phyloP scores from a whole-genome alignment of 2,888 invertebrate genomes.

The Notocelia uddmanniana region DNA sequence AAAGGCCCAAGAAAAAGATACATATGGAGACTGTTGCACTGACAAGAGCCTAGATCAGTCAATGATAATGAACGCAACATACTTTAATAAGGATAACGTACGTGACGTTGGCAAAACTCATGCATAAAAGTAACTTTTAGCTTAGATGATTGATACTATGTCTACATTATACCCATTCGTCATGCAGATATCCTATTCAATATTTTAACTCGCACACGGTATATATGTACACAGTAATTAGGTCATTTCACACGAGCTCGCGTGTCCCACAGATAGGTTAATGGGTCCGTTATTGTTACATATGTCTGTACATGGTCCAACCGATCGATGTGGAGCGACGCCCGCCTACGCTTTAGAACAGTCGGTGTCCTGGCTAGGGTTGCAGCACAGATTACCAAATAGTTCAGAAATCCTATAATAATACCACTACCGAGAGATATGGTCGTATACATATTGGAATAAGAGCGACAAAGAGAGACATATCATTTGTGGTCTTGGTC shows the following conservation, averaged over 20 bases:
- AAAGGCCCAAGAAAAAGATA: too few species aligned
- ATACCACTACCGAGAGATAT: too few species aligned
- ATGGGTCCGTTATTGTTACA: conserved; percentile 27
- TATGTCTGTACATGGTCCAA: conserved; percentile 19
- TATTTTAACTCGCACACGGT: neutral
- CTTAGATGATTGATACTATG: neutral
- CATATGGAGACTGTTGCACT: too few species aligned
- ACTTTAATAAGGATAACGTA: too few species aligned
- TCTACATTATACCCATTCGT: neutral
- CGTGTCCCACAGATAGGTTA: conserved; percentile 41
- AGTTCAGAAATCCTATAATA: too few species aligned
- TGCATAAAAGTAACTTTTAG: too few species aligned
- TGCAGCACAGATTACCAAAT: neutral
- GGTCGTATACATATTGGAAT: too few species aligned
- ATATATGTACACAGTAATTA: conserved; percentile 22
- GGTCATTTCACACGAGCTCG: conserved; percentile 34
- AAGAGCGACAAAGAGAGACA: too few species aligned
- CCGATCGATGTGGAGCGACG: conserved; percentile 43
- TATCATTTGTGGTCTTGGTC: too few species aligned
- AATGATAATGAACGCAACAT: too few species aligned
- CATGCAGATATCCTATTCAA: conserved; percentile 9
- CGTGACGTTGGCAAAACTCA: too few species aligned
- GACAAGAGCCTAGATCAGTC: too few species aligned
- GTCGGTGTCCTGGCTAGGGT: conserved; percentile 30
- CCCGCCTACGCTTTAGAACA: conserved; percentile 37